Base-by-base conservation (phyloP, 2,113 vertebrate genomes). In the Gallinago undulata region DNA sequence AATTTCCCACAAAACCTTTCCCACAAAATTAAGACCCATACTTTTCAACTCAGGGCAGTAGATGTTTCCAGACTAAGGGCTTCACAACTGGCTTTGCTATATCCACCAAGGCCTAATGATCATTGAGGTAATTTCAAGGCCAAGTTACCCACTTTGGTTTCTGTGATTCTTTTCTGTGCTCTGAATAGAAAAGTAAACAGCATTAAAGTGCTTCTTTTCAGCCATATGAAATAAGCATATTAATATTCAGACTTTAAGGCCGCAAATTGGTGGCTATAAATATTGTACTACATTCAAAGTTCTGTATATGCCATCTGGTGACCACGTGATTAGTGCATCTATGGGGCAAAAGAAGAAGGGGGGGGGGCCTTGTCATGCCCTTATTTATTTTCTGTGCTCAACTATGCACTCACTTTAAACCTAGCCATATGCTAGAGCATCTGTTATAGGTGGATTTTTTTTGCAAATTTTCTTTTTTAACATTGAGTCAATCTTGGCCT, bases 361-460 rank as follows among this genome's bases (percentile, higher is more conserved):
- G 63, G 83, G 63, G n/a, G 83, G 21, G n/a, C 72, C 81, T 95
- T 96, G 93, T 93, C 96, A 93, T 96, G 84, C 72, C 78, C 89
- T 96, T 97, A 96, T 94, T 96, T 97, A 96, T 96, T 92, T 92
- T 91, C 68, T 91, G 37, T 94, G 79, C 45, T 97, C 89, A 92
- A 79, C 94, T 97, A 89, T 96, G 84, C 87, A 94, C 90, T 91
- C 73, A 84, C 78, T 95, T 94, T 96, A 97, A 97, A 81, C 87
- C 92, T 68, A 96, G 45, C 96, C 96, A 97, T 97, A 97, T 94
- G 95, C 73, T 90, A 84, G 6, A 95, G 64, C 94, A 97, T 97
- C 95, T 97, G 96, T 95, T 95, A 75, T 83, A 93, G 88, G 93
- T 90, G 27, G 68, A 33, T 94, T 91, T 91, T 39, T 85, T 50